These are phyloP conservation scores for Planococcus citri DNA, from an alignment of 1,140 invertebrate genomes.

Conservation along the genomic window DNA sequence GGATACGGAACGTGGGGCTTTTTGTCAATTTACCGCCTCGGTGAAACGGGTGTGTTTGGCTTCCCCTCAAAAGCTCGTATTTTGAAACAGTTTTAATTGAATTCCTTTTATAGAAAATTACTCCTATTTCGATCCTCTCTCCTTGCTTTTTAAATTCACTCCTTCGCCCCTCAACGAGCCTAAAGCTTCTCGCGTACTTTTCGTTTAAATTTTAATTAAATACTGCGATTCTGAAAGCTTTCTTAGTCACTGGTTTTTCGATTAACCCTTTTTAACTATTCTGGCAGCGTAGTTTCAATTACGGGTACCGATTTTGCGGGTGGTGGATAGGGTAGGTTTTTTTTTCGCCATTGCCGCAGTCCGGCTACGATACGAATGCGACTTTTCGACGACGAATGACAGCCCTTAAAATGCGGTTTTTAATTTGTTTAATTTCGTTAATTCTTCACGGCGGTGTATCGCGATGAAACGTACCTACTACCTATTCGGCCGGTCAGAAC, in stretches of 20 bases:
- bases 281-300: background rate
- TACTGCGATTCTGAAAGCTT: slow-evolving; percentile 6
- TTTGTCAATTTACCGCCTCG: slow-evolving; percentile 6
- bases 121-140: background rate
- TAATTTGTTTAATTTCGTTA: slow-evolving; percentile 8
- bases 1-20: background rate
- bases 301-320: background rate
- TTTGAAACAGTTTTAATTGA: slow-evolving; percentile 8
- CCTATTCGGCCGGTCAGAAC: no score
- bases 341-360: background rate
- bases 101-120: slow-evolving; percentile 8
- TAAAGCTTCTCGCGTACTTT: slow-evolving; percentile 6
- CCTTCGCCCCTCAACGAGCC: background rate
- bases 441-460: background rate
- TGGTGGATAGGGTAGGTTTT: background rate
- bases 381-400: background rate
- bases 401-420: background rate
- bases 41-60: slow-evolving; percentile 5
- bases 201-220: slow-evolving; percentile 8
- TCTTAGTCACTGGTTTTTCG: background rate
- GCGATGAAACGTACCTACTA: no score
- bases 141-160: background rate
- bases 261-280: slow-evolving; percentile 8
- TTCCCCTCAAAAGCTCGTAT: background rate
- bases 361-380: background rate